These are phyloP conservation scores for Arizona elegans DNA, from an alignment of 2,113 vertebrate species.

Conservation along the genomic window DNA sequence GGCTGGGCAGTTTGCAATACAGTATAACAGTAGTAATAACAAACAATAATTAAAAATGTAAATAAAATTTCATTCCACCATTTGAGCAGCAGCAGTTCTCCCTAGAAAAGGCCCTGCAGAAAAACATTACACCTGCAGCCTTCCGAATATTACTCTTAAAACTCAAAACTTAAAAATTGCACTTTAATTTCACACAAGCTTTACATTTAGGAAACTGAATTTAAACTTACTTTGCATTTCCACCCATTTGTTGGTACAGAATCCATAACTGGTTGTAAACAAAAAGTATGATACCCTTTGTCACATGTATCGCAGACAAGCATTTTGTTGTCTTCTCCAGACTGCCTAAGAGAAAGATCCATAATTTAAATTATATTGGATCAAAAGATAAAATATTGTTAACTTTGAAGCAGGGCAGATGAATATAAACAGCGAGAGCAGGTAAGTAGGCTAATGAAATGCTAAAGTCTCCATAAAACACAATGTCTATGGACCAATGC, in stretches of 20 bases:
- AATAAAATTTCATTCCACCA: not conserved
- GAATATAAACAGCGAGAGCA: not conserved
- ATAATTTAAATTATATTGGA: not conserved
- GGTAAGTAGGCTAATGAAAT: not conserved
- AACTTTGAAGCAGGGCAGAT: not conserved
- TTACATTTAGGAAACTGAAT: constrained; percentile 8
- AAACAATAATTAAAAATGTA: not conserved
- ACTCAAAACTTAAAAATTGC: not conserved
- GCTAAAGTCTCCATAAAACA: not conserved
- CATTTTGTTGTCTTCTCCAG: constrained; percentile 85
- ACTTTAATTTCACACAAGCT: not conserved
- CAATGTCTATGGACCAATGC: not conserved
- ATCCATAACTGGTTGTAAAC: constrained; percentile 89
- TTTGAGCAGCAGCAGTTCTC: not conserved
- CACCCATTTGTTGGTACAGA: constrained; percentile 83
- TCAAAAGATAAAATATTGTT: constrained; percentile 14
- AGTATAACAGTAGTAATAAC: not conserved
- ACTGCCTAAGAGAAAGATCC: constrained; percentile 75
- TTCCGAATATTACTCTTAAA: not conserved
- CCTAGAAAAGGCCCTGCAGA: not conserved
- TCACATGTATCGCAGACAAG: constrained; percentile 92
- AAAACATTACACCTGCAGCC: not conserved
- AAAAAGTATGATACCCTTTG: constrained; percentile 94
- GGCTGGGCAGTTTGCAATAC: not conserved
- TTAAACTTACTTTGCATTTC: constrained; percentile 90